Percentiles rank a stretch among this genome's conserved stretches.
Conservation (phyloP, 2,888 invertebrate species). For the Dioctria linearis region DNA sequence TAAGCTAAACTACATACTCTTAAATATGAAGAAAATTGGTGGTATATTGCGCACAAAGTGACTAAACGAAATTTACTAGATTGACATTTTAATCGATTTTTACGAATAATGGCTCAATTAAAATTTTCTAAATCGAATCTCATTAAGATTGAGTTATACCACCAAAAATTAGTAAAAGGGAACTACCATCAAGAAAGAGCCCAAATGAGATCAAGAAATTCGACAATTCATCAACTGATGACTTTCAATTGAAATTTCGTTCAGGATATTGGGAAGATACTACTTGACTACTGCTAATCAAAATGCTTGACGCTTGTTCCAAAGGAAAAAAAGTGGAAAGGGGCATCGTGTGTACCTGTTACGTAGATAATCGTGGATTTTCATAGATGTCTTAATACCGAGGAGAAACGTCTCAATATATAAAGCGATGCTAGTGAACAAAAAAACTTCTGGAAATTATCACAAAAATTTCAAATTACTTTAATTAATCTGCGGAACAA, state of each 20-base stretch:
- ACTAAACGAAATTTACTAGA: no score
- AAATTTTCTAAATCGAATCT: slow-evolving; percentile 27
- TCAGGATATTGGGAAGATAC: neutral
- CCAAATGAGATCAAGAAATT: slow-evolving; percentile 14
- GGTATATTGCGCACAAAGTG: no score
- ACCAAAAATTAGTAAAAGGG: neutral
- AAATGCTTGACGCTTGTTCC: slow-evolving; percentile 6
- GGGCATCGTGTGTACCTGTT: neutral
- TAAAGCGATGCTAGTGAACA: slow-evolving; percentile 64
- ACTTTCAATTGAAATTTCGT: neutral
- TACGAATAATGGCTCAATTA: slow-evolving; percentile 23
- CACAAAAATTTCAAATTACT: slow-evolving; percentile 66
- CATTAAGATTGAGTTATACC: slow-evolving; percentile 46
- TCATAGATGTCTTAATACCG: slow-evolving; percentile 39
- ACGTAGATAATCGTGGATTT: neutral
- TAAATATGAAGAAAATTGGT: no score
- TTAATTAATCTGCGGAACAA: slow-evolving; percentile 65
- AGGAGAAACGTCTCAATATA: slow-evolving; percentile 61
- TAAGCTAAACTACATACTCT: no score
- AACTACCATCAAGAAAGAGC: neutral
- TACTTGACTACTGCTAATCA: neutral
- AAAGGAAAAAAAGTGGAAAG: slow-evolving; percentile 6
- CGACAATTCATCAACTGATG: slow-evolving; percentile 32
- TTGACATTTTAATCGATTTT: slow-evolving; percentile 29
- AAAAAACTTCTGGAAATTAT: slow-evolving; percentile 66